Base-by-base conservation (phyloP, 2,888 invertebrate genomes). In the Leuctra nigra region DNA sequence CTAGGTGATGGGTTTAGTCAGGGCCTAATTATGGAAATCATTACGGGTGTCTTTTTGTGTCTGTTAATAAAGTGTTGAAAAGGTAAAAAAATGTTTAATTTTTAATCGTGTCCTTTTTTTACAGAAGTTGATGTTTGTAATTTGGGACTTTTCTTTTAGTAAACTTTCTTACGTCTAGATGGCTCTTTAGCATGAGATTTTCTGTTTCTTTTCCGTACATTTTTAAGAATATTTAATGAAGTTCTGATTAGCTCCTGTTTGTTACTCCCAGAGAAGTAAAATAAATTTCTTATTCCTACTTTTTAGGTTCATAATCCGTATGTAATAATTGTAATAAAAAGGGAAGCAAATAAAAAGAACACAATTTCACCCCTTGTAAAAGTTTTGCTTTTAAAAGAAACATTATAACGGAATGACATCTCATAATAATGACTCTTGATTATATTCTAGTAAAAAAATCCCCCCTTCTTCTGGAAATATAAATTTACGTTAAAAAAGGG, bases 201-300 rank as follows among this genome's bases (percentile, higher is more conserved):
- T n/a, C n/a, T n/a, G n/a, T n/a, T n/a, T n/a, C n/a, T n/a, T n/a
- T n/a, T n/a, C n/a, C n/a, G n/a, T n/a, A 41, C 3, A 18, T 41
- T 41, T 41, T 41, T 6, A 29, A 16, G 41, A 41, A 41, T 41
- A 18, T 20, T n/a, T 18, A 41, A 41, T 41, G 41, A 18, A 41
- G 18, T 41, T 18, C 41, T 50, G 56, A 56, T 56, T 56, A 56
- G 56, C 56, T 56, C 29, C 39, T 39, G 56, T 56, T 41, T 56
- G 56, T 56, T 56, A 29, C 56, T 25, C 24, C n/a, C 23, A 24
- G 29, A 56, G 56, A 56, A 56, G 41, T 41, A 38, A 56, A 56
- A 50, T 50, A 56, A 56, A 56, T 56, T 56, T 50, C 41, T 39
- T 39, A 23, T 16, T 25, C 56, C 33, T 14, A 20, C 39, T 29